Evolutionary conservation across 1,140 invertebrate genomes (phyloP).

Genomic region (Bombus ignitus): DNA sequence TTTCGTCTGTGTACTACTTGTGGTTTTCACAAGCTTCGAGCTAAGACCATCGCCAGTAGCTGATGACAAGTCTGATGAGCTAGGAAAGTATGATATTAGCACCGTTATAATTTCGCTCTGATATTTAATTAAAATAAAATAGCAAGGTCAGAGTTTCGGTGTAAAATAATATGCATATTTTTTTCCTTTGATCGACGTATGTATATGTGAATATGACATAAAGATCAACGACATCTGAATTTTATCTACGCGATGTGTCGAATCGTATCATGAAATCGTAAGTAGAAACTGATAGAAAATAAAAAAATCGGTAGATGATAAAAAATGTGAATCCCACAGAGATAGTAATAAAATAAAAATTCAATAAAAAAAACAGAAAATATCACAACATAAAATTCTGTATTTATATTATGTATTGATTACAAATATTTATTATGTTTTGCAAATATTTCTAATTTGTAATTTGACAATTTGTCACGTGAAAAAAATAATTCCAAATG

Average conservation of each 20-base stretch:
- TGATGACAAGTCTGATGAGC: background rate
- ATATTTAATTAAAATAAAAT: slow-evolving; percentile 8
- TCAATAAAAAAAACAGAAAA: background rate
- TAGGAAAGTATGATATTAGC: background rate
- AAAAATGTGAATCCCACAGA: background rate
- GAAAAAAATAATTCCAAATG: background rate
- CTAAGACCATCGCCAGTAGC: background rate
- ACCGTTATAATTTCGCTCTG: background rate
- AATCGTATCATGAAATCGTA: background rate
- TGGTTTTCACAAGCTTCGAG: slow-evolving; percentile 40
- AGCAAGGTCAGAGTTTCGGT: background rate
- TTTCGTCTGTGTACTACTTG: background rate
- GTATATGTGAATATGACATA: too few species aligned
- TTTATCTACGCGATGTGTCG: background rate
- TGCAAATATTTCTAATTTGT: background rate
- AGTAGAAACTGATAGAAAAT: background rate
- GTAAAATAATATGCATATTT: background rate
- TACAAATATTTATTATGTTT: background rate
- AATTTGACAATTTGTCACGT: background rate
- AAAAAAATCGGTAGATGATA: background rate
- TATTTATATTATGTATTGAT: background rate
- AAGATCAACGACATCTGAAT: too few species aligned
- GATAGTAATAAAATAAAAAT: background rate
- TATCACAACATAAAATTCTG: background rate
- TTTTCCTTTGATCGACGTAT: background rate